Conservation (phyloP, 2,797 vertebrate species). For the Tokudaia tokunoshimensis region DNA sequence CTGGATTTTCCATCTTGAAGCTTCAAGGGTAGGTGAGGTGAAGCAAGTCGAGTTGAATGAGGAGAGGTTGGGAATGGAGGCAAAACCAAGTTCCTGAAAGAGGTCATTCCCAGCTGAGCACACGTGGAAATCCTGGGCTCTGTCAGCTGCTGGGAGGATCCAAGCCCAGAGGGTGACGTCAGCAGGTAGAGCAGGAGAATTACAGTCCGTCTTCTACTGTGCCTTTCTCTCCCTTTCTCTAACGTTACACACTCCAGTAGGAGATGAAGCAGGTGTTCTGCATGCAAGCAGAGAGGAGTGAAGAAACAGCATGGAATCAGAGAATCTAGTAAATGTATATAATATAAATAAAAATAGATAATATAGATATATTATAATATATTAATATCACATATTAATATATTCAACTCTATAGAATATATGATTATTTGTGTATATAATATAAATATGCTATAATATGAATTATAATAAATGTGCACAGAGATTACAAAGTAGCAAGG, state of each 20-base stretch:
- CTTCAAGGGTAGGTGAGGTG: background rate
- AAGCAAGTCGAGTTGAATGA: too few relatives aligned
- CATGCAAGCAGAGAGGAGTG: background rate
- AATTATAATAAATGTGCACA: background rate
- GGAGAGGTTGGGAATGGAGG: background rate
- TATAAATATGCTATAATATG: background rate
- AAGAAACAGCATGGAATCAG: background rate
- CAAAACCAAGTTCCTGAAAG: background rate
- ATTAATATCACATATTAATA: background rate
- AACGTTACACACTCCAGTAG: background rate
- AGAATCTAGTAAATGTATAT: background rate
- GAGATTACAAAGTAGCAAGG: background rate
- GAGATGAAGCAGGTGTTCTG: conserved; percentile 35
- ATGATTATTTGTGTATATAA: background rate
- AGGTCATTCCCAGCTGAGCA: background rate
- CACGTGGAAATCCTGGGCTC: background rate
- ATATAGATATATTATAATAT: background rate
- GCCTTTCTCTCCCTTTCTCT: conserved; percentile 34
- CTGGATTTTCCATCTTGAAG: background rate
- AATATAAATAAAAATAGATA: background rate
- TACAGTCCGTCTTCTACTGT: conserved; percentile 44
- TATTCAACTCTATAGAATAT: background rate
- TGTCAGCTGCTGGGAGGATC: background rate
- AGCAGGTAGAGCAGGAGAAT: background rate
- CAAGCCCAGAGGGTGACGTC: background rate